Evolutionary conservation across 2,113 vertebrate genomes (phyloP), one percentile per base, ranked within the genome.

Genomic region (Tylochromis polylepis): DNA sequence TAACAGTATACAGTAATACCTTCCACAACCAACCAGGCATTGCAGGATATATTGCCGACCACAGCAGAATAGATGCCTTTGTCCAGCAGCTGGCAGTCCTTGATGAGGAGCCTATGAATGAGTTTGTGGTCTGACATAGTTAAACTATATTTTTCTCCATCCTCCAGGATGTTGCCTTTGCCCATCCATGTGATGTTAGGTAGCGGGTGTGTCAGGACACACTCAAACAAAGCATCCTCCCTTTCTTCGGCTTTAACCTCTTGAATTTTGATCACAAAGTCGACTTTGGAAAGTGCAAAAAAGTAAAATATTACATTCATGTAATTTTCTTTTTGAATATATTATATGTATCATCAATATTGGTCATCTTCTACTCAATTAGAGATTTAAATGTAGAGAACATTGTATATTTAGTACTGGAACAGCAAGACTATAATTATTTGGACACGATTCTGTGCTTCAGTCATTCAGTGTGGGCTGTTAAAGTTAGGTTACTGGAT

Each of bases 21-120:
- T 95, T 96, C 96, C 4, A 98, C 96, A 5, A 96, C 84, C 20
- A 99, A 96, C 96, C 97, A 97, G 84, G 98, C 97, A 0, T 95
- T 97, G 72, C 96, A 97, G 82, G 94, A 88, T 1, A 94, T 93
- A 18, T 92, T 93, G 8, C 97, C 97, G 0, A 91, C 94, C 55
- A 94, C 89, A 3, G 97, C 95, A 0, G 96, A 95, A 56, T 98
- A 98, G 89, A 97, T 95, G 11, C 97, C 97, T 1, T 88, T 97
- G 93, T 98, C 98, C 31, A 92, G 88, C 79, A 87, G 86, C 5
- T 2, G 81, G 36, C 91, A 93, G 1, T 96, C 95, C 55, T 79
- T 97, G 62, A 98, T 92, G 49, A 96, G 12, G 87, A 99, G 96
- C 60, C 85, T 90, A 90, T 99, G 97, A 88, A 93, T 97, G 62